Base-by-base conservation (phyloP, 2,888 invertebrate species). In the Cylindroiulus punctatus region DNA sequence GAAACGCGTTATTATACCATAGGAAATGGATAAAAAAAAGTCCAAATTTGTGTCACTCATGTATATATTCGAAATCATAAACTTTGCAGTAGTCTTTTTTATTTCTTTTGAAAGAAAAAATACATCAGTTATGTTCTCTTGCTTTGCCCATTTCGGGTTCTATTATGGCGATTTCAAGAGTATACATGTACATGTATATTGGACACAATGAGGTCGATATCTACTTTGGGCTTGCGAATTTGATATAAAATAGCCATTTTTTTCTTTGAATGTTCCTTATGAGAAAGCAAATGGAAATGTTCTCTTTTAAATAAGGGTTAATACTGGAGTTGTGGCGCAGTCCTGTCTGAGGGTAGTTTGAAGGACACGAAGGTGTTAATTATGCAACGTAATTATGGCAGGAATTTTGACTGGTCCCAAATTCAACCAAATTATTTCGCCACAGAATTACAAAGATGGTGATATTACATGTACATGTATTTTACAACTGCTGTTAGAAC, bases 41-140 rank as follows among this genome's bases (percentile, higher is more conserved):
- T 30, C 76, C 26, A 76, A 76, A 76, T 76, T 76, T 76, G 76
- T 76, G 76, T 76, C 76, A 76, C 30, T 76, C 76, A 76, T 30
- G 76, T 26, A 76, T 52, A 52, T 52, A 52, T 76, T 76, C 76
- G 76, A 76, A 30, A 30, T 30, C 76, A 76, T 76, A 76, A 76
- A 76, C 76, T 30, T 76, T 76, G 30, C 76, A 76, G 76, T 76
- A 30, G 76, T 30, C 0, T 76, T 76, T 76, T 76, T 32, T 76
- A 30, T 30, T 30, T 76, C 30, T 76, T 30, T 17, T 52, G 52
- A n/a, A 52, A 52, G 12, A 52, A 76, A 76, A 76, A 76, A 76
- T n/a, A 30, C 30, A 76, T 17, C 30, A 76, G 52, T 52, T 52
- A n/a, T 17, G 76, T 17, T 76, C 32, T 76, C 26, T 32, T 76